Conservation (phyloP, 2,113 vertebrate species). For the Ceyx margarethae region DNA sequence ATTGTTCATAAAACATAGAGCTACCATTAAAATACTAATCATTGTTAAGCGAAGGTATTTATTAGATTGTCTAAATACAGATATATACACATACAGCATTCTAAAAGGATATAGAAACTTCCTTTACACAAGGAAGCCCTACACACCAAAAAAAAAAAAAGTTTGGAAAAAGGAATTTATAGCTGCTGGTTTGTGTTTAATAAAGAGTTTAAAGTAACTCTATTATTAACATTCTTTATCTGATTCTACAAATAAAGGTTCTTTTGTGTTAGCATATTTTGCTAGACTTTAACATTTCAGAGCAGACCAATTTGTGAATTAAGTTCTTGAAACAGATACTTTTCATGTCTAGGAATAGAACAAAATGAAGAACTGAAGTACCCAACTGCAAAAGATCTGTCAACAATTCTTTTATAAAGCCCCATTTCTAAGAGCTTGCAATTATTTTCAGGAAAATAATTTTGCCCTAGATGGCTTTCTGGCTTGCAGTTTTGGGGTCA, state of each 20-base stretch:
- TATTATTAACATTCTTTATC: constrained; percentile 43
- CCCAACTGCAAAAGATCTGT: constrained; percentile 19
- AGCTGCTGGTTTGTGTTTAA: neutral
- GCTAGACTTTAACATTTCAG: constrained; percentile 17
- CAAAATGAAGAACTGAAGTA: neutral
- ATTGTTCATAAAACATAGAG: neutral
- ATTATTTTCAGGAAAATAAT: constrained; percentile 36
- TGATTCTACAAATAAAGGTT: constrained; percentile 31
- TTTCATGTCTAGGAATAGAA: constrained; percentile 43
- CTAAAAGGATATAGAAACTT: neutral
- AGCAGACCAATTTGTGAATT: constrained; percentile 46
- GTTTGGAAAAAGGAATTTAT: neutral
- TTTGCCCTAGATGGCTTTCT: constrained; percentile 6
- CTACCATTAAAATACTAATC: neutral
- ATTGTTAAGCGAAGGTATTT: neutral
- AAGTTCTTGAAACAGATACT: constrained; percentile 62
- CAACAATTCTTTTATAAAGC: constrained; percentile 53
- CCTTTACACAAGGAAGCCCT: neutral
- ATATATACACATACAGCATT: neutral
- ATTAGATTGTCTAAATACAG: neutral
- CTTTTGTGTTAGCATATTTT: constrained; percentile 34
- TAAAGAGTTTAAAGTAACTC: neutral
- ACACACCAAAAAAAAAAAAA: neutral
- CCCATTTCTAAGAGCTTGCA: constrained; percentile 29
- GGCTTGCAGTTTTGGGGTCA: neutral